Conservation (phyloP, 37 sponge, comb jelly and placozoan genomes). For the Halichondria panicea region DNA sequence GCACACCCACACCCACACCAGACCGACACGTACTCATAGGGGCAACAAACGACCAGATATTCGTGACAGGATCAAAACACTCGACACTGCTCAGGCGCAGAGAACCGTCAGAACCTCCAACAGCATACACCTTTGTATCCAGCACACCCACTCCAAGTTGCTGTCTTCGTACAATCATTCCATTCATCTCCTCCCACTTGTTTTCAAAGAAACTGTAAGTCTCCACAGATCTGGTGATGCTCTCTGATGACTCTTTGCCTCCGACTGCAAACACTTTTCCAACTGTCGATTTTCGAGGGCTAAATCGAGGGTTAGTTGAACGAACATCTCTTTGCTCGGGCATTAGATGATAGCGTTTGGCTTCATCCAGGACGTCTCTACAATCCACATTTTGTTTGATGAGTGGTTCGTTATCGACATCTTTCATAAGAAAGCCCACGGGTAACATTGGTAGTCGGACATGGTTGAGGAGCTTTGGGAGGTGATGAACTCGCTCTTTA, state of each 20-base stretch:
- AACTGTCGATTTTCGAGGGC: slow-evolving; percentile 81
- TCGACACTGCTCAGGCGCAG: slow-evolving; percentile 92
- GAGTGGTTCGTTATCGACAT: slow-evolving; percentile 72
- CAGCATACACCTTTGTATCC: slow-evolving; percentile 86
- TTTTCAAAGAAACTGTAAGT: slow-evolving; percentile 66
- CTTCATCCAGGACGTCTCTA: slow-evolving; percentile 91
- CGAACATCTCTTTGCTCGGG: slow-evolving; percentile 49
- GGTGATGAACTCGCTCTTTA: slow-evolving; percentile 58
- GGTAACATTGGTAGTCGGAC: slow-evolving; percentile 84
- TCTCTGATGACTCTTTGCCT: slow-evolving; percentile 93
- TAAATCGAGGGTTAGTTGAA: slow-evolving; percentile 55
- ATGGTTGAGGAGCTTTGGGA: slow-evolving; percentile 72
- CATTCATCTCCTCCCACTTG: slow-evolving; percentile 71
- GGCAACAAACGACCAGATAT: slow-evolving; percentile 91
- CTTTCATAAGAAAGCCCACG: slow-evolving; percentile 76
- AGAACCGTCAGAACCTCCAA: slow-evolving; percentile 98
- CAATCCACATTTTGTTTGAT: slow-evolving; percentile 68
- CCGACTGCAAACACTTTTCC: slow-evolving; percentile 88
- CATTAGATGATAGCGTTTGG: slow-evolving; percentile 89
- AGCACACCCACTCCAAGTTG: slow-evolving; percentile 89
- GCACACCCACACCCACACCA: slow-evolving; percentile 91
- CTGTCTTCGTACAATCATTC: slow-evolving; percentile 86
- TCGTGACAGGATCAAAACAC: slow-evolving; percentile 82
- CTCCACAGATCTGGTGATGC: slow-evolving; percentile 86
- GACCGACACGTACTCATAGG: slow-evolving; percentile 92